phyloP scores from a whole-genome alignment of 2,797 vertebrate species.

The Xyrichtys novacula region DNA sequence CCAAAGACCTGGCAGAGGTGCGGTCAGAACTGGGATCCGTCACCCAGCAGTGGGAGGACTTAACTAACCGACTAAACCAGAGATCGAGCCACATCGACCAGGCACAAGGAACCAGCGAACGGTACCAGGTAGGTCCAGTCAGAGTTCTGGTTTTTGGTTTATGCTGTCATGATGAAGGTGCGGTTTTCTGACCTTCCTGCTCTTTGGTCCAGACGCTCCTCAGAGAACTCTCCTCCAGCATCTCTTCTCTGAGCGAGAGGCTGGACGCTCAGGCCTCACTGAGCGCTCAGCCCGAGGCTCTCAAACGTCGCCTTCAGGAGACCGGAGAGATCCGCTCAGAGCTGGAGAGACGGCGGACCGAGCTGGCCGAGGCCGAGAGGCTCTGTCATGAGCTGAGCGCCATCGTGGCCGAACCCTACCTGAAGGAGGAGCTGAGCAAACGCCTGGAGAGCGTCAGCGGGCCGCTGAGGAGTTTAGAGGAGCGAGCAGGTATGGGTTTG shows the following conservation, averaged over 20 bases:
- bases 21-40: constrained; percentile 89
- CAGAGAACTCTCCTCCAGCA: constrained; percentile 89
- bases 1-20: constrained; percentile 87
- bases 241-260: constrained; percentile 86
- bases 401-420: constrained; percentile 95
- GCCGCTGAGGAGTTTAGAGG: constrained; percentile 93
- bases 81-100: constrained; percentile 93
- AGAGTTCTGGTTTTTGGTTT: neutral
- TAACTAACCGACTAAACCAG: constrained; percentile 88
- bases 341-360: constrained; percentile 88
- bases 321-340: constrained; percentile 95
- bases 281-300: constrained; percentile 93
- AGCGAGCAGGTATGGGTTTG: constrained; percentile 90
- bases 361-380: constrained; percentile 88
- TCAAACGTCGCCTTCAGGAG: constrained; percentile 93
- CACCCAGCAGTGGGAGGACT: constrained; percentile 91
- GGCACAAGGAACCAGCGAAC: constrained; percentile 92
- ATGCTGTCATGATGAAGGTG: accelerated
- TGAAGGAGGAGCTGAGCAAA: constrained; percentile 95
- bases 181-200: neutral
- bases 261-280: constrained; percentile 90
- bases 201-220: constrained; percentile 81
- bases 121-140: constrained; percentile 84
- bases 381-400: constrained; percentile 91
- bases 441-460: constrained; percentile 91